Base-by-base conservation (phyloP, 2,113 vertebrate genomes). In the Oreocharis arfaki region DNA sequence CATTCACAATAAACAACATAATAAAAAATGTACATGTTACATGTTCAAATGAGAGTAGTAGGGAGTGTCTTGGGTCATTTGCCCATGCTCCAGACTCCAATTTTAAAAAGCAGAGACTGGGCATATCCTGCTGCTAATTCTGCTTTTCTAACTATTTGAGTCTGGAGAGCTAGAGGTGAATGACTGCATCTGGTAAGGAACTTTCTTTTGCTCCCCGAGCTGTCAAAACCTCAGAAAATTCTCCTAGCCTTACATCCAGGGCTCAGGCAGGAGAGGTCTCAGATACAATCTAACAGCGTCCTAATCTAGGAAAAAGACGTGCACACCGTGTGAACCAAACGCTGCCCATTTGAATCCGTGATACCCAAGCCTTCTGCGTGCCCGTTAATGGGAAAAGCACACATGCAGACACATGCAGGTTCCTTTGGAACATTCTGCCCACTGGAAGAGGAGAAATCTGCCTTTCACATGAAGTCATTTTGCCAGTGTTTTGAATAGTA, bases 381-480 rank as follows among this genome's bases (percentile, higher is more conserved):
- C 41, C 84, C 42, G 30, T 15, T 84, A 18, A 63, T 33, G 52
- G 76, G 26, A 92, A 90, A 65, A 80, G 68, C 56, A 74, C 41
- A 14, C 28, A 12, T 56, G 73, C 71, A 90, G 63, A 41, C 0
- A 0, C 24, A 28, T 11, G 64, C 76, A 90, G 69, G 92, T 64
- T 94, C 85, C 83, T 71, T 84, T 77, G 88, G 83, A 92, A 82
- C 80, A 56, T 67, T 93, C 79, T 93, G 80, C 86, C 88, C 37
- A 24, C 73, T 93, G 86, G 57, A 96, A 89, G 88, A 96, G 78
- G 39, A 94, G 92, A 92, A 92, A 89, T 94, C 79, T 86, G 83
- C 90, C 80, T 86, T 94, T 96, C 93, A 55, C 96, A 94, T 93
- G 90, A 96, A 96, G 93, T 94, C 42, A 96, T 71, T 89, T 89